Evolutionary conservation across 2,888 invertebrate genomes (phyloP), one percentile per base, ranked within the genome.

Genomic region (Drosophila kambysellisi): DNA sequence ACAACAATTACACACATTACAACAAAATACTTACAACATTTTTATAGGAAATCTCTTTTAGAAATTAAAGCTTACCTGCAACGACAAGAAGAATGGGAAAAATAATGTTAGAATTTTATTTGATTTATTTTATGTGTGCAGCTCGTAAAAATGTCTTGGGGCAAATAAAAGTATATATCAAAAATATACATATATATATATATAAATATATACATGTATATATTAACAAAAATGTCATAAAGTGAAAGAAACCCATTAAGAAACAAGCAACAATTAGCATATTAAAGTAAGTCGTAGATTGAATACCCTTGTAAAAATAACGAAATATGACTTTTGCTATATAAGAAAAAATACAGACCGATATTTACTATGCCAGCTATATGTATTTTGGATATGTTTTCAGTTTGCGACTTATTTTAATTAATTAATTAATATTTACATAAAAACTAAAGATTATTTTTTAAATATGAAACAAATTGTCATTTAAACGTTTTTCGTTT

Each of bases 61-160:
- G 32, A 9, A 72, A 54, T 56, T 74, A 70, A 68, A 66, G 81
- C 86, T 86, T 86, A 86, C 86, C 86, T 86, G 86, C 61, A 86
- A 88, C 43, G 81, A 82, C 25, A 46, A 57, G 78, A 71, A 57
- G 5, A 83, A 43, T 41, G 9, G 6, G 4, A 20, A 71, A 68
- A 48, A 51, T 17, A 64, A 51, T 51, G 17, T 52, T 48, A 77
- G 72, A 81, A 87, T 82, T 82, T 82, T 63, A 80, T 84, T 68
- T 70, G 70, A 25, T 25, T 25, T 25, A 25, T 74, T 74, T 60
- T 77, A 53, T 69, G 63, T 69, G 53, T 46, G 60, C 46, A 48
- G 57, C 53, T 74, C 70, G 50, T 82, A 70, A 82, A 85, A 30
- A 64, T 58, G 20, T 33, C 52, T 65, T 59, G 65, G 62, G 70